Conservation (phyloP, 2,888 invertebrate genomes). For the Arctia plantaginis region DNA sequence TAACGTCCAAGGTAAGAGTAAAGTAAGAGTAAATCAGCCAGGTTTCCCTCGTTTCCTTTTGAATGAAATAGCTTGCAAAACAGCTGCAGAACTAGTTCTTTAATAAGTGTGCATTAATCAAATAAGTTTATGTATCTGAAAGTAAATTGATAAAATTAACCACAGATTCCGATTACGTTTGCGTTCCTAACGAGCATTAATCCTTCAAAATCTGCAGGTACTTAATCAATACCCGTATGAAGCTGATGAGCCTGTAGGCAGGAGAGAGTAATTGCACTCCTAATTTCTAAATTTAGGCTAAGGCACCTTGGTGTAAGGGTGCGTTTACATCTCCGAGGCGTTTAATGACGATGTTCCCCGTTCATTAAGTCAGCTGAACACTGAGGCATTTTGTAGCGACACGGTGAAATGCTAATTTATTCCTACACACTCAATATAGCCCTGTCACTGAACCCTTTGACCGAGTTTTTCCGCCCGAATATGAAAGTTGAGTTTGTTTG, state of each 20-base stretch:
- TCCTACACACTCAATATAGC: constrained; percentile 80
- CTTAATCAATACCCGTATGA: constrained; percentile 64
- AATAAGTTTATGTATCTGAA: not conserved
- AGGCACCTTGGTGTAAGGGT: constrained; percentile 53
- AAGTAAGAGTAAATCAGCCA: not conserved
- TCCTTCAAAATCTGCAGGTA: constrained; percentile 50
- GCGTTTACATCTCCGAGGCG: constrained; percentile 69
- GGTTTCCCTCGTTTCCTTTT: not conserved
- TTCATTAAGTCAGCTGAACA: constrained; percentile 77
- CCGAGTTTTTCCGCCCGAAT: constrained; percentile 71
- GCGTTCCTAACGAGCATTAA: constrained; percentile 44
- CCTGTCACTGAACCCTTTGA: constrained; percentile 70
- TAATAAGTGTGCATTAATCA: not conserved
- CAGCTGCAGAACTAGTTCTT: not conserved
- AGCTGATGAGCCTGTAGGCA: constrained; percentile 23
- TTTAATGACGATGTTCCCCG: constrained; percentile 80
- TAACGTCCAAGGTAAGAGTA: not conserved
- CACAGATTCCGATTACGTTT: constrained; percentile 34
- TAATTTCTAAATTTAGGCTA: constrained; percentile 75
- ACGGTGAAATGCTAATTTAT: constrained; percentile 84
- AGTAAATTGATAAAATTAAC: constrained; percentile 24
- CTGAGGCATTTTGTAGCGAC: constrained; percentile 75
- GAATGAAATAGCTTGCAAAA: not conserved
- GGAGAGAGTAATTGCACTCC: constrained; percentile 61
- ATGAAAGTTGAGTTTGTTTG: constrained; percentile 73